phyloP scores from a whole-genome alignment of 2,113 vertebrate genomes.

The Scopus umbretta region DNA sequence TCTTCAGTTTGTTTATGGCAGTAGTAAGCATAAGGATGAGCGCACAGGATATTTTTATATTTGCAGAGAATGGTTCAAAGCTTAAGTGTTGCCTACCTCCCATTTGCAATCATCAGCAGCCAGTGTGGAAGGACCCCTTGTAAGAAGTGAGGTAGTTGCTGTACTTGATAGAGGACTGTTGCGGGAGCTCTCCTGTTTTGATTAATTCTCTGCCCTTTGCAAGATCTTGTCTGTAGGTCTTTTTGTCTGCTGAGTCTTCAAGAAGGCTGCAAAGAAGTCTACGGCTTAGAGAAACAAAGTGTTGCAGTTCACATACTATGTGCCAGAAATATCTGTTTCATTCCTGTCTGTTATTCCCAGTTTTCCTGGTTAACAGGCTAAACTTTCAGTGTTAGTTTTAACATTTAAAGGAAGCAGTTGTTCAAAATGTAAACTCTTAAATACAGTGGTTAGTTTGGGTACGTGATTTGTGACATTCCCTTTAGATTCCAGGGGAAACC shows the following conservation, averaged over 20 bases:
- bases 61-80: not conserved
- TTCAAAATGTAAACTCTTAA: not conserved
- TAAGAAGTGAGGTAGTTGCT: not conserved
- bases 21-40: not conserved
- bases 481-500: not conserved
- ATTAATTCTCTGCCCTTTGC: not conserved
- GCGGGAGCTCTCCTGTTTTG: not conserved
- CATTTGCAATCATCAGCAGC: not conserved
- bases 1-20: not conserved
- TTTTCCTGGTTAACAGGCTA: not conserved
- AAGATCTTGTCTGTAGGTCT: not conserved
- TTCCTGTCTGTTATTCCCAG: not conserved
- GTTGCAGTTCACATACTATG: not conserved
- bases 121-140: not conserved
- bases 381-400: not conserved
- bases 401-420: not conserved
- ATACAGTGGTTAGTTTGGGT: not conserved
- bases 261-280: not conserved
- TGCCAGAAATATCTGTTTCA: not conserved
- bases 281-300: not conserved
- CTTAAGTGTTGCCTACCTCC: not conserved
- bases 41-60: not conserved
- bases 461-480: not conserved
- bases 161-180: not conserved
- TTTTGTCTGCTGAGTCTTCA: not conserved